phyloP scores from a whole-genome alignment of 64 coral and sea anemone genomes.

The Astreopora myriophthalma region DNA sequence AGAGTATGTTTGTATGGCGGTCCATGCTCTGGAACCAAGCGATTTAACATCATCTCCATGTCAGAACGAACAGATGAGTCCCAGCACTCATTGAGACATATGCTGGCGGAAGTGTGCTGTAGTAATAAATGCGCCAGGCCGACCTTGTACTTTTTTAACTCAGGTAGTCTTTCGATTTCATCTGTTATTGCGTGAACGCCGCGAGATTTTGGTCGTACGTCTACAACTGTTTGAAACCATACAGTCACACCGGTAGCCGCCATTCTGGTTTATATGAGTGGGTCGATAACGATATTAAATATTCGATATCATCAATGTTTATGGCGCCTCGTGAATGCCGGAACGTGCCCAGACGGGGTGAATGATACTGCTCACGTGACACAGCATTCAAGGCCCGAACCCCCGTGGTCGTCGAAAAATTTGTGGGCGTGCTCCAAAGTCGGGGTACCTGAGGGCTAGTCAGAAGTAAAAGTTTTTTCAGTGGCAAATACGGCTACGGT shows the following conservation, averaged over 20 bases:
- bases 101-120: conserved; percentile 95
- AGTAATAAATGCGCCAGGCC: conserved; percentile 88
- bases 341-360: too few relatives aligned
- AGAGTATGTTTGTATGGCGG: conserved; percentile 89
- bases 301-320: not conserved
- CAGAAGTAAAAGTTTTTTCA: too few relatives aligned
- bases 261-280: conserved; percentile 1
- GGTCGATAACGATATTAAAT: not conserved
- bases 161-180: conserved; percentile 76
- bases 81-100: conserved; percentile 95
- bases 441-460: too few relatives aligned
- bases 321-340: too few relatives aligned
- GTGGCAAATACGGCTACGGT: too few relatives aligned
- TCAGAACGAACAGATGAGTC: conserved; percentile 89
- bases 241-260: conserved; percentile 36
- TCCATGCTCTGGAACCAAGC: conserved; percentile 84
- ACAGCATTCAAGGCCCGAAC: too few relatives aligned
- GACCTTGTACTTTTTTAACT: conserved; percentile 96
- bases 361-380: too few relatives aligned
- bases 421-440: too few relatives aligned
- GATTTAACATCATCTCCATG: conserved; percentile 99
- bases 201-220: conserved; percentile 70
- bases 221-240: conserved; percentile 77
- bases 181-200: conserved; percentile 97
- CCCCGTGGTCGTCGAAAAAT: too few relatives aligned